These are phyloP conservation scores for Actenoides lindsayi DNA, from an alignment of 2,113 vertebrate genomes.

Conservation along the genomic window DNA sequence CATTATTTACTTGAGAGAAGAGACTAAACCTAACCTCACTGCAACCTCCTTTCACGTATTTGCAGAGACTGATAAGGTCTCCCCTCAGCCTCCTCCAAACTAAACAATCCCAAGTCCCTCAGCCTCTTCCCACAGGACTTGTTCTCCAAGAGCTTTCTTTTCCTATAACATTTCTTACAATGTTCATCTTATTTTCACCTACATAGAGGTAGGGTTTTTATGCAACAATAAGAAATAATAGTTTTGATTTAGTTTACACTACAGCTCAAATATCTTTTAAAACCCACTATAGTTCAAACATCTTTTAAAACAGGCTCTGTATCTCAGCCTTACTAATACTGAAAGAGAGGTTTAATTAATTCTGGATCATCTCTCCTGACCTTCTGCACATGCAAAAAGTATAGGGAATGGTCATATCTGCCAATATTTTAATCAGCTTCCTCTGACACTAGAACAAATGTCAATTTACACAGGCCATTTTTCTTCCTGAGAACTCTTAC, in stretches of 20 bases:
- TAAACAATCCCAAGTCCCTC: no score
- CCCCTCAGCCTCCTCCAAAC: no score
- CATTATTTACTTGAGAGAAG: no score
- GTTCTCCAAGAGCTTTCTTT: no score
- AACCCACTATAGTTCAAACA: no score
- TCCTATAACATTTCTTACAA: not conserved
- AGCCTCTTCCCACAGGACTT: no score
- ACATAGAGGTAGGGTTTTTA: not conserved
- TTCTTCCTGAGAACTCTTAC: not conserved
- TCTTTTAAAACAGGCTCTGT: not conserved
- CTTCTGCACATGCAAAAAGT: not conserved
- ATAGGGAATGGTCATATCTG: not conserved
- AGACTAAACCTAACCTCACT: no score
- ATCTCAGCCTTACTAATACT: not conserved
- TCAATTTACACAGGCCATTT: not conserved
- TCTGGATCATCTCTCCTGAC: not conserved
- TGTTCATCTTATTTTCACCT: not conserved
- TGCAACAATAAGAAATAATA: not conserved
- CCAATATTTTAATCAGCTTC: not conserved
- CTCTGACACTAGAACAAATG: not conserved
- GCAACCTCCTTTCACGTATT: no score
- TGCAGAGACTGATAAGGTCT: no score
- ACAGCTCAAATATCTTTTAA: not conserved
- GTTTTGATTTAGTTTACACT: not conserved
- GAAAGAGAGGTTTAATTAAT: not conserved